Evolutionary conservation across 2,113 vertebrate species (phyloP).

Genomic region (Nesogale talazaci): DNA sequence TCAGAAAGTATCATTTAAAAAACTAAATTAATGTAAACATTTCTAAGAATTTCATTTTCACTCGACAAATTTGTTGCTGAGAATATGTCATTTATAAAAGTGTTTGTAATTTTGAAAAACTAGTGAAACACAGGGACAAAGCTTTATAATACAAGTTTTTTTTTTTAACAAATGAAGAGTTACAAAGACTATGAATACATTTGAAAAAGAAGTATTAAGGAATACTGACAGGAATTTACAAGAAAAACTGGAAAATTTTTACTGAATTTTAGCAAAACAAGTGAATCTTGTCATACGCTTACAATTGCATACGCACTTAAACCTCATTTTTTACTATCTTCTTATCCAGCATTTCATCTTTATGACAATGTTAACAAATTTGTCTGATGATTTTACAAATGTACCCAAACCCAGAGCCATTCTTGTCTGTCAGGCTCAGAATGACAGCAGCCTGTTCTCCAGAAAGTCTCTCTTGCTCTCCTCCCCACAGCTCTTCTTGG

Average conservation of each 20-base stretch:
- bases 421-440: no score
- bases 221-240: not conserved
- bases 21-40: no score
- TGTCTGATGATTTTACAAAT: no score
- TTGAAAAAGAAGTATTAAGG: not conserved
- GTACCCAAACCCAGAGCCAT: no score
- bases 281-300: not conserved
- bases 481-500: no score
- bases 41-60: no score
- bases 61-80: not conserved
- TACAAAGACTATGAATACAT: not conserved
- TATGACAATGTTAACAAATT: no score
- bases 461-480: no score
- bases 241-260: constrained; percentile 19
- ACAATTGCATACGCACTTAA: not conserved
- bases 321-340: no score
- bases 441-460: no score
- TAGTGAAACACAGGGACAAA: not conserved
- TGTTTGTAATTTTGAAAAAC: constrained; percentile 9
- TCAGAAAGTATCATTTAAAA: not conserved
- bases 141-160: not conserved
- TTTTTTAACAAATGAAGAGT: not conserved
- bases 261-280: constrained; percentile 18
- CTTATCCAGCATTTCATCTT: no score
- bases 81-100: not conserved